Base-by-base conservation (phyloP, 2,888 invertebrate genomes). In the Seira ritae region DNA sequence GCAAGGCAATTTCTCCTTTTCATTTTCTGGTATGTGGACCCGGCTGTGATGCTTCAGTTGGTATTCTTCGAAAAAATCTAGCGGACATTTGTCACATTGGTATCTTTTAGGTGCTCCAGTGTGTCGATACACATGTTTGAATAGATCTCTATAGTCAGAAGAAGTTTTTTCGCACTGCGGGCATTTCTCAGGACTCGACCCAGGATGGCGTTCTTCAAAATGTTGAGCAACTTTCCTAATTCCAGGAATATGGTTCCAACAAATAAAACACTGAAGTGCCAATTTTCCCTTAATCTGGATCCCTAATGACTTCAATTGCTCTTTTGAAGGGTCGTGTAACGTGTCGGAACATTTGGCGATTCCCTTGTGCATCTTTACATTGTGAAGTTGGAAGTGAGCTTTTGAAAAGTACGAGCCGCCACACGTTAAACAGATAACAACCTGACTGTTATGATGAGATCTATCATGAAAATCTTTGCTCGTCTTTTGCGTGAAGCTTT, bases 331-430 rank as follows among this genome's bases (percentile, higher is more conserved):
- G 19, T 80, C 73, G 3, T n/a, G 1, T 0, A 71, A 8, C 0
- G 75, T 70, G 23, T 66, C 67, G 15, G 81, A 69, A 17, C 65
- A 70, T n/a, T 81, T 66, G 8, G 83, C 78, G 20, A 65, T 42
- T 0, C 78, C 74, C 0, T 66, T 23, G 31, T 83, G 83, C 10
- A 23, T 31, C 1, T 15, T 10, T 17, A 23, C 65, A 19, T 78
- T 83, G 62, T 83, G 83, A n/a, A 68, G 69, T 2, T 15, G 6
- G 24, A 83, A 78, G 1, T 15, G 0, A 10, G 22, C 15, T 15
- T 1, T 0, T 8, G 22, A n/a, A 6, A 46, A 22, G 31, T 55
- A 78, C 8, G 23, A 15, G 3, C 10, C 46, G 0, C 78, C 65
- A 17, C 83, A 83, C 1, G 37, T 15, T 17, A 42, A 66, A 42